phyloP scores from a whole-genome alignment of 2,113 vertebrate genomes.

The Psilopsiagon aymara region DNA sequence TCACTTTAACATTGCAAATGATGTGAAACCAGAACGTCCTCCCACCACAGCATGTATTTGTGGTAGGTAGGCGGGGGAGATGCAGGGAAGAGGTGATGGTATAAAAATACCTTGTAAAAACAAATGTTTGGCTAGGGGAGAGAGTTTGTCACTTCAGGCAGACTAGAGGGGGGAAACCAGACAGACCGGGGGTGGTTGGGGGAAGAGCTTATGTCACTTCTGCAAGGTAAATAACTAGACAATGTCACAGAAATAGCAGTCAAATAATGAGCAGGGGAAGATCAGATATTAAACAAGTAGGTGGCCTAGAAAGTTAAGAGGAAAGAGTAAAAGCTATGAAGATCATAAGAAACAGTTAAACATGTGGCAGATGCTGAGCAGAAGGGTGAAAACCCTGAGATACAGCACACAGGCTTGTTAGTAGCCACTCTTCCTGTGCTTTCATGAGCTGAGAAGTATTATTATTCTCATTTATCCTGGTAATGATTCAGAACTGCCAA shows the following conservation, averaged over 20 bases:
- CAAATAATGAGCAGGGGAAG: not conserved
- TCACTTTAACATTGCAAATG: constrained; percentile 49
- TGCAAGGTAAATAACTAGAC: constrained; percentile 43
- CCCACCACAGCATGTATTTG: constrained; percentile 59
- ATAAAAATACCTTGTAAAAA: constrained; percentile 68
- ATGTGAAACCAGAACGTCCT: constrained; percentile 62
- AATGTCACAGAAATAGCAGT: constrained; percentile 19
- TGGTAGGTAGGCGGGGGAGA: constrained; percentile 44
- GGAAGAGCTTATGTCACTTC: constrained; percentile 12
- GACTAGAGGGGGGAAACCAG: constrained; percentile 59
- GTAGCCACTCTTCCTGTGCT: not conserved
- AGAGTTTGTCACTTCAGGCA: constrained; percentile 60
- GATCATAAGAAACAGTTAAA: not conserved
- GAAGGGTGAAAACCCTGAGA: not conserved
- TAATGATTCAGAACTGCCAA: not conserved
- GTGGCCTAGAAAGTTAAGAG: not conserved
- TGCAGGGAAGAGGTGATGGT: constrained; percentile 54
- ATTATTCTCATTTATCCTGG: not conserved
- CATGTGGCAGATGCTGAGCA: not conserved
- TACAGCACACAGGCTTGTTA: not conserved
- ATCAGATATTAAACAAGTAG: not conserved
- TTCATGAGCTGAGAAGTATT: not conserved
- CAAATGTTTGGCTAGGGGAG: constrained; percentile 43
- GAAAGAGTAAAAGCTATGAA: not conserved
- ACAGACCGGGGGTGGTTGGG: constrained; percentile 20